Evolutionary conservation across 2,797 vertebrate species (phyloP), one percentile per base, ranked within the genome.

Genomic region (Telmatherina bonti): DNA sequence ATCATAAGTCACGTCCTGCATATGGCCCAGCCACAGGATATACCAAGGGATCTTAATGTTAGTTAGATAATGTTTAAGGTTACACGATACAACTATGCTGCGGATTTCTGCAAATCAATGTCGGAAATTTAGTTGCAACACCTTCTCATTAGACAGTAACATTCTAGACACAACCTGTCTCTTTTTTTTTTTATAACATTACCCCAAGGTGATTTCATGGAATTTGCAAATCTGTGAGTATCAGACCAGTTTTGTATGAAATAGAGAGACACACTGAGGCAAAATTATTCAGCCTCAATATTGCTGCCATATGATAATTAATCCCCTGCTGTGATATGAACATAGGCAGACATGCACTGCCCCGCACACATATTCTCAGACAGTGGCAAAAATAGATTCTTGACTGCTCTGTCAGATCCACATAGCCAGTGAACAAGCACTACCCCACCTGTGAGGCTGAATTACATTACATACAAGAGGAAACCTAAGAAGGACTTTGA

Each of bases 401-500:
- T 59, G 4, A 36, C 77, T 80, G 59, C 57, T 81, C 41, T 13
- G 47, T 65, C 56, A 66, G 76, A 71, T 60, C 53, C 51, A 56
- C 54, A 20, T 33, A 68, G 65, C 61, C 58, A 78, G 60, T 75
- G 70, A 86, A 51, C 58, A 66, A 67, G 73, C 68, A 70, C 49
- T 26, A 53, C 76, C 70, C 84, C 84, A 82, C 71, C 81, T 68
- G 84, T 70, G 79, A 78, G 71, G 66, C 27, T 36, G 72, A 75
- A 57, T 71, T 81, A 78, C 69, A 73, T 60, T 64, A 60, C 57
- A 81, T 56, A 71, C 68, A 71, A 69, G 70, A 74, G 31, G 15
- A 77, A 56, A 7, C 20, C 49, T 61, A 64, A 79, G 56, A 80
- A 70, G 71, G 72, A 35, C 64, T 1, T 6, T 33, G 16, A 45